Evolutionary conservation across 2,797 vertebrate genomes (phyloP).

Genomic region (Diplodus puntazzo): DNA sequence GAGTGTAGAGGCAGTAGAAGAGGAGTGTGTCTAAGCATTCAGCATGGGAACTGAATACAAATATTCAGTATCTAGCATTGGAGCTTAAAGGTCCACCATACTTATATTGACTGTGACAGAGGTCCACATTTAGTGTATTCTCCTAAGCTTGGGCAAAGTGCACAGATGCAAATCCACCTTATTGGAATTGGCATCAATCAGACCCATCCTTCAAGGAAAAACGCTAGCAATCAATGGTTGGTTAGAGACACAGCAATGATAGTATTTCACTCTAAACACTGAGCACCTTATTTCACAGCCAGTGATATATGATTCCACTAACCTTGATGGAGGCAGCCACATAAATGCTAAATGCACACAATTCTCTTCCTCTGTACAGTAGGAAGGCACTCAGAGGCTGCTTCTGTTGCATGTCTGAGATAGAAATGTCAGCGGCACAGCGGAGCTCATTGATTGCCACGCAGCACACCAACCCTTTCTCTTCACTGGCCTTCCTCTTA

Average conservation of each 20-base stretch:
- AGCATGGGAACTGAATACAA: conserved; percentile 43
- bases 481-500: conserved; percentile 21
- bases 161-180: conserved; percentile 51
- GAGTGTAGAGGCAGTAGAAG: neutral
- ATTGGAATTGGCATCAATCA: conserved; percentile 61
- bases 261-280: conserved; percentile 66
- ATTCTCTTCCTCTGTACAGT: conserved; percentile 22
- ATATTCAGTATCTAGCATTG: conserved; percentile 38
- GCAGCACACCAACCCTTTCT: conserved; percentile 24
- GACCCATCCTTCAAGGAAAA: conserved; percentile 48
- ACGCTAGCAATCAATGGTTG: conserved; percentile 32
- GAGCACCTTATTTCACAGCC: conserved; percentile 41
- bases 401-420: conserved; percentile 49
- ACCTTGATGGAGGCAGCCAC: conserved; percentile 40
- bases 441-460: conserved; percentile 67
- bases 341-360: conserved; percentile 38
- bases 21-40: conserved; percentile 3
- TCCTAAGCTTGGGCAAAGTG: conserved; percentile 46
- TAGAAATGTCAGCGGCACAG: conserved; percentile 64
- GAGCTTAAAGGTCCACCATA: conserved; percentile 37
- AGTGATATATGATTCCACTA: conserved; percentile 27
- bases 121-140: conserved; percentile 41
- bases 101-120: conserved; percentile 49
- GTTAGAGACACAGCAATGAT: conserved; percentile 54
- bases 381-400: conserved; percentile 29